Evolutionary conservation across 1,140 invertebrate genomes (phyloP).

Genomic region (Pararge aegeria): DNA sequence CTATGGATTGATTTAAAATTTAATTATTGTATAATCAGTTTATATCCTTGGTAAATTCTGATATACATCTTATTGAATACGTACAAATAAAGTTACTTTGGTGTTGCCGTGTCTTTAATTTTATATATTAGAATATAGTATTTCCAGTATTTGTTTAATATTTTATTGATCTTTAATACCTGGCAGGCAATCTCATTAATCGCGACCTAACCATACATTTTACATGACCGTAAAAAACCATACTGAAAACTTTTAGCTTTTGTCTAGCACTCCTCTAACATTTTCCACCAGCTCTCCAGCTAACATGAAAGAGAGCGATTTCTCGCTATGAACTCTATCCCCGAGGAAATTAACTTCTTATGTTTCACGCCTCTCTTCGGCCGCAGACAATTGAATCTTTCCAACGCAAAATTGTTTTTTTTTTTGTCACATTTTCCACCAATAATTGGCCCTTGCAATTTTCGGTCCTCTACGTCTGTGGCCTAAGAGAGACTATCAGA

Average conservation of each 20-base stretch:
- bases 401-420: constrained; percentile 52
- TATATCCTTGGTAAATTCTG: too few species aligned
- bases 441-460: constrained; percentile 45
- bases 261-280: not conserved
- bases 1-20: too few species aligned
- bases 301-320: constrained; percentile 40
- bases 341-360: constrained; percentile 64
- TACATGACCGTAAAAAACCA: too few species aligned
- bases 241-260: not conserved
- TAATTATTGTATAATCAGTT: too few species aligned
- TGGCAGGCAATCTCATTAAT: too few species aligned
- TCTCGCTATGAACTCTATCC: constrained; percentile 47
- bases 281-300: not conserved
- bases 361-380: constrained; percentile 48
- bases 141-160: too few species aligned
- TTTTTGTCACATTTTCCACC: constrained; percentile 42
- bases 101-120: too few species aligned
- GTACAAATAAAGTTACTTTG: too few species aligned
- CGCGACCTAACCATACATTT: too few species aligned
- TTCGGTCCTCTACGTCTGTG: constrained; percentile 26
- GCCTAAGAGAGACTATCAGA: not conserved
- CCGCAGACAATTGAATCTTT: constrained; percentile 52
- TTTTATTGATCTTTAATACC: too few species aligned
- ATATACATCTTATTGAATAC: too few species aligned
- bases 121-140: too few species aligned